Conservation (phyloP, 1,140 invertebrate species). For the Scaptomyza pallida region DNA sequence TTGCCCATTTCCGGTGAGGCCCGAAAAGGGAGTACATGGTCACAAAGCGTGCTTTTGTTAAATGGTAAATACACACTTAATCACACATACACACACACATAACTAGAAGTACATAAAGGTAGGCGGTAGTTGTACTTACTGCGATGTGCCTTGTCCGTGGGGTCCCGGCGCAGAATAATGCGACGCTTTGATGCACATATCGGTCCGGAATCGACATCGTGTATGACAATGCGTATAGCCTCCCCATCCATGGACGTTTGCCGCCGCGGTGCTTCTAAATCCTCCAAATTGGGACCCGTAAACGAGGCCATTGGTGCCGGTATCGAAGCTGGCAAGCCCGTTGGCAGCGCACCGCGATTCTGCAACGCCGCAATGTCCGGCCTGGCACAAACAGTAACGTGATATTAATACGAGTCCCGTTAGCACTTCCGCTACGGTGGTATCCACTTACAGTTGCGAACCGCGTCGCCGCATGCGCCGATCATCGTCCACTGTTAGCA, state of each 20-base stretch:
- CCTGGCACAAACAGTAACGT: constrained; percentile 84
- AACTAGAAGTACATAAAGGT: constrained; percentile 19
- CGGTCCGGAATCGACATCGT: constrained; percentile 92
- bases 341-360: constrained; percentile 85
- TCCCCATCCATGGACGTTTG: constrained; percentile 95
- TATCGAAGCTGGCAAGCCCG: constrained; percentile 85
- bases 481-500: constrained; percentile 89
- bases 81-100: constrained; percentile 3
- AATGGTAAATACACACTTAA: constrained; percentile 39
- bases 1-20: constrained; percentile 74
- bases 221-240: constrained; percentile 96
- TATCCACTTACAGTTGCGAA: constrained; percentile 90
- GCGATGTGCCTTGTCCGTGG: constrained; percentile 93
- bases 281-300: constrained; percentile 85
- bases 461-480: constrained; percentile 89
- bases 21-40: constrained; percentile 30
- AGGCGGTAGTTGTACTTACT: constrained; percentile 86
- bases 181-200: constrained; percentile 88
- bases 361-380: constrained; percentile 90
- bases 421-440: not conserved
- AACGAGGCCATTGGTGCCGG: constrained; percentile 85
- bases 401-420: not conserved
- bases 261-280: constrained; percentile 87
- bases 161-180: constrained; percentile 90
- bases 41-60: constrained; percentile 25